Evolutionary conservation across 2,888 invertebrate species (phyloP).

Genomic region (Oxycera nigricornis): DNA sequence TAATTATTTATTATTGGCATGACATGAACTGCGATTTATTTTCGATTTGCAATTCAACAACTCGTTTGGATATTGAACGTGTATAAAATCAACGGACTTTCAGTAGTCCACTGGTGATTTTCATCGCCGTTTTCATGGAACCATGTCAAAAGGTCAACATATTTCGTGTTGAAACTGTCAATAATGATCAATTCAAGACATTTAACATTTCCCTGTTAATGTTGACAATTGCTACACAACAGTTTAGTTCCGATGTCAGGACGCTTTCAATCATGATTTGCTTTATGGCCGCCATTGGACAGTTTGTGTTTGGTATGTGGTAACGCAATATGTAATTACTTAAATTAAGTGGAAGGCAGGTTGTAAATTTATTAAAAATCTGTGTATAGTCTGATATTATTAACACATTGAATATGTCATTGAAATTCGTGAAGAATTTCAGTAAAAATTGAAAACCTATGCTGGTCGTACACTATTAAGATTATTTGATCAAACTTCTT

Average conservation of each 20-base stretch:
- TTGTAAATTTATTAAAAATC: too few relatives aligned
- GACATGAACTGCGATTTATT: not conserved
- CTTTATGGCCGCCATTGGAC: too few relatives aligned
- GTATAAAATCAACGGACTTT: not conserved
- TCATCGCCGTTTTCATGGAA: not conserved
- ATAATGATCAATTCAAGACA: slow-evolving; percentile 6
- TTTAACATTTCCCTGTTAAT: slow-evolving; percentile 11
- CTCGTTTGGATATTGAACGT: not conserved
- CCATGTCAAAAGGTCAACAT: slow-evolving; percentile 15
- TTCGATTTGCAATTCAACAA: not conserved
- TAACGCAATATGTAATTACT: too few relatives aligned
- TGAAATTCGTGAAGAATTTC: too few relatives aligned
- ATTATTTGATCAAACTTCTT: too few relatives aligned
- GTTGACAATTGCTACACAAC: slow-evolving; percentile 11
- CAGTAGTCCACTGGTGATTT: not conserved
- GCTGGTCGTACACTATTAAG: too few relatives aligned
- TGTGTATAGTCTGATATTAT: too few relatives aligned
- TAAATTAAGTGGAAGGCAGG: too few relatives aligned
- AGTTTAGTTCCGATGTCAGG: slow-evolving; percentile 32
- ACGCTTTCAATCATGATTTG: slow-evolving; percentile 31
- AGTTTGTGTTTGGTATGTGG: too few relatives aligned
- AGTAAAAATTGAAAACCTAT: too few relatives aligned
- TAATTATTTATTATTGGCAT: not conserved
- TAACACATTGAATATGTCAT: too few relatives aligned
- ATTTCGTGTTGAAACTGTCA: slow-evolving; percentile 14